Evolutionary conservation across 1,140 invertebrate species (phyloP).

Genomic region (Heliconius melpomene): DNA sequence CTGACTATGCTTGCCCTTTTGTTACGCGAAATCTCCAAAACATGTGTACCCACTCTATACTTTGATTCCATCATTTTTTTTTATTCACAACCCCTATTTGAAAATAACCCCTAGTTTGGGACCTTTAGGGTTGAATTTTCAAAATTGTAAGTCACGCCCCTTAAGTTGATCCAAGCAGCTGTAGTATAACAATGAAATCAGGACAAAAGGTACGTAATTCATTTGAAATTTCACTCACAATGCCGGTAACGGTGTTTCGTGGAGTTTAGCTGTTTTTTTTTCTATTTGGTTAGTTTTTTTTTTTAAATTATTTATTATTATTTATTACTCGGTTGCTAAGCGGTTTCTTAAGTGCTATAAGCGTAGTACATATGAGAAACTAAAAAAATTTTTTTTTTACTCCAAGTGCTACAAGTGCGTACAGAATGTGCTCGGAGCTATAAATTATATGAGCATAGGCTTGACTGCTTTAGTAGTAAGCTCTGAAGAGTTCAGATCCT

Average conservation of each 20-base stretch:
- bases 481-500: too few species aligned
- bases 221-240: conserved; percentile 6
- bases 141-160: neutral
- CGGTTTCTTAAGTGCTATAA: neutral
- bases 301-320: neutral
- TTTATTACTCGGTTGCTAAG: neutral
- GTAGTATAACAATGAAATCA: conserved; percentile 4
- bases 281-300: too few species aligned
- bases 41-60: conserved; percentile 2
- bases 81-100: neutral
- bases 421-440: too few species aligned
- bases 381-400: neutral
- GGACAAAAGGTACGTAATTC: conserved; percentile 2
- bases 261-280: neutral
- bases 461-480: too few species aligned
- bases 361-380: neutral
- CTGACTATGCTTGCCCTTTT: neutral
- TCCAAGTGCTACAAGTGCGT: too few species aligned
- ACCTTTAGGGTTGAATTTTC: neutral
- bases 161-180: conserved; percentile 1
- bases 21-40: neutral
- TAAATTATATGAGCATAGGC: too few species aligned
- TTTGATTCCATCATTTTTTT: neutral
- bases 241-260: conserved; percentile 5
- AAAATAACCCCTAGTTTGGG: neutral